Evolutionary conservation across 1,140 invertebrate species (phyloP).

Genomic region (Argopecten irradians): DNA sequence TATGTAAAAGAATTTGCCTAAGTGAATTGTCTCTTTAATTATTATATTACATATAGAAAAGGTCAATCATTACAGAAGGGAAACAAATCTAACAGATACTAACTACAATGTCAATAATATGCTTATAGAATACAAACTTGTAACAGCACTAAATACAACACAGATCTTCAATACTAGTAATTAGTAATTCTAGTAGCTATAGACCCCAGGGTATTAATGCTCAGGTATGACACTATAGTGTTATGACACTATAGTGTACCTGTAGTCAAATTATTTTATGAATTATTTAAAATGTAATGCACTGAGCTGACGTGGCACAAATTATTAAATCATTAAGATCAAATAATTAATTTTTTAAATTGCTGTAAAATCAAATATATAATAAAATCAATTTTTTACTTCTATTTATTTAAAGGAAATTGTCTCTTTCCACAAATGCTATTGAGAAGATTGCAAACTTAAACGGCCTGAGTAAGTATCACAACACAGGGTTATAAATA

Average conservation of each 20-base stretch:
- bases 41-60: background rate
- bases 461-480: conserved; percentile 81
- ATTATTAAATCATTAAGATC: too few relatives aligned
- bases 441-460: conserved; percentile 93
- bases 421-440: conserved; percentile 89
- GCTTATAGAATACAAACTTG: background rate
- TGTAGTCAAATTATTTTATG: too few relatives aligned
- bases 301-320: background rate
- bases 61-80: background rate
- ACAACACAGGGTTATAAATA: too few relatives aligned
- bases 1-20: too few relatives aligned
- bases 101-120: background rate
- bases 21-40: too few relatives aligned
- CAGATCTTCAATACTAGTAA: too few relatives aligned
- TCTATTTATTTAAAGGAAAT: conserved; percentile 62
- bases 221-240: too few relatives aligned
- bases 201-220: too few relatives aligned
- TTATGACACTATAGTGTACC: too few relatives aligned
- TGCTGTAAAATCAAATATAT: background rate
- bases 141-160: too few relatives aligned
- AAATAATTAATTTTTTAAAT: background rate
- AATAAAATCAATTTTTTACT: background rate
- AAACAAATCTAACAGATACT: background rate
- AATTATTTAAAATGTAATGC: background rate
- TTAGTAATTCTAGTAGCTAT: too few relatives aligned